Percentiles rank a stretch among this genome's conserved stretches.
Evolutionary conservation across 1,140 invertebrate genomes (phyloP).

Genomic region (Pseudomyrmex pallidus): DNA sequence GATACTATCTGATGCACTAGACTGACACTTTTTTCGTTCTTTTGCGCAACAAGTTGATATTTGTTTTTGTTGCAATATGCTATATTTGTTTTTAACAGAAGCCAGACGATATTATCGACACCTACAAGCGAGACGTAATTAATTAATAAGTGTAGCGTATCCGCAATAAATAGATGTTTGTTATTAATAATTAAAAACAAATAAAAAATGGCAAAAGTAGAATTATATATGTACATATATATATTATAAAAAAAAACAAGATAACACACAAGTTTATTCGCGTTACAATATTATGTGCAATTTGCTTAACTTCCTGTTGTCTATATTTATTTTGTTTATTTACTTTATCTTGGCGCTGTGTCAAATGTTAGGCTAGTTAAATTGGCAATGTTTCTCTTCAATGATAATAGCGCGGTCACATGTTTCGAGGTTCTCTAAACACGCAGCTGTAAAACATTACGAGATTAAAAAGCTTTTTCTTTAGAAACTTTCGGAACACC

Average conservation of each 20-base stretch:
- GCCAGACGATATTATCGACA: conserved; percentile 5
- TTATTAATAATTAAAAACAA: conserved; percentile 38
- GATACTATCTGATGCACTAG: conserved; percentile 7
- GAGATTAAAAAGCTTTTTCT: too few species aligned
- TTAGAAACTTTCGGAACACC: too few species aligned
- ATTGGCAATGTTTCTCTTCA: background rate
- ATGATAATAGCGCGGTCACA: background rate
- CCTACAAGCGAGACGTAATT: conserved; percentile 38
- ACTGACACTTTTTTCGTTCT: conserved; percentile 20
- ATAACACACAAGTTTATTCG: too few species aligned
- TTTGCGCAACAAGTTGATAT: conserved; percentile 40
- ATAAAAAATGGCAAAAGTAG: background rate
- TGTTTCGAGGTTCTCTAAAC: background rate
- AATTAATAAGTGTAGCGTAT: background rate
- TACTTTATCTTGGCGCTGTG: background rate
- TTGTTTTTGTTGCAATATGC: conserved; percentile 44
- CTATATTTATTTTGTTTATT: background rate
- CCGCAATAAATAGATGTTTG: conserved; percentile 29
- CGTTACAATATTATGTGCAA: background rate
- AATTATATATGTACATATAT: background rate
- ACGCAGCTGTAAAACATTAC: too few species aligned
- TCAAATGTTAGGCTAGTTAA: background rate
- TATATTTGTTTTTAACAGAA: conserved; percentile 29
- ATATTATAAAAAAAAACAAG: too few species aligned
- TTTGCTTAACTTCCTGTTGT: background rate